Evolutionary conservation across 1,140 invertebrate genomes (phyloP).

Genomic region (Dreissena rostriformis): DNA sequence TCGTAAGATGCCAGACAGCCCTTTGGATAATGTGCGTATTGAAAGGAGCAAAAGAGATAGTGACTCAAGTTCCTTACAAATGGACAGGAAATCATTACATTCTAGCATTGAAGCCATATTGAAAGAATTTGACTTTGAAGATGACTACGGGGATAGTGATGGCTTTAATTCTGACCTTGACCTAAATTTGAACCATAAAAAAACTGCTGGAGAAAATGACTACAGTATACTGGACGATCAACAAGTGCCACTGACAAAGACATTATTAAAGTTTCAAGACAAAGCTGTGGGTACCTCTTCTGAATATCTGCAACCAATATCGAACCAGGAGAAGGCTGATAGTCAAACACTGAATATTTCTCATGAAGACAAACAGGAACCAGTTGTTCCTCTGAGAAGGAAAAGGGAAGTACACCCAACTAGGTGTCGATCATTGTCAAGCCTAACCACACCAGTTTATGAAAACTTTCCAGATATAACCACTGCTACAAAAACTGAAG

Average conservation of each 20-base stretch:
- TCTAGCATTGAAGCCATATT: background rate
- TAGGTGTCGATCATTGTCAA: slow-evolving; percentile 25
- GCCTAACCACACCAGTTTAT: slow-evolving; percentile 34
- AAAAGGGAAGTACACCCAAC: background rate
- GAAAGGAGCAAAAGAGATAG: background rate
- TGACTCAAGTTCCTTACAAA: background rate
- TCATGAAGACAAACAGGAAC: background rate
- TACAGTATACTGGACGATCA: background rate
- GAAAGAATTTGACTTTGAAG: slow-evolving; percentile 7
- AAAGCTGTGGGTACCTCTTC: too few relatives aligned
- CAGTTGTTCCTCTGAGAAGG: background rate
- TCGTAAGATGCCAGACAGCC: background rate
- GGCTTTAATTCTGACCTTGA: background rate
- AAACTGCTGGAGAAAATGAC: background rate
- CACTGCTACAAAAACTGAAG: background rate
- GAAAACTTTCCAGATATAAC: slow-evolving; percentile 1
- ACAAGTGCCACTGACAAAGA: too few relatives aligned
- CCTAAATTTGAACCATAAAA: background rate
- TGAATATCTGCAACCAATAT: too few relatives aligned
- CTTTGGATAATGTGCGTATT: background rate
- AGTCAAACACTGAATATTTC: too few relatives aligned
- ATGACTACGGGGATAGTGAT: background rate
- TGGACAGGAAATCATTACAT: background rate
- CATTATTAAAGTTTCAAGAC: too few relatives aligned
- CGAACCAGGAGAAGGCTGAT: too few relatives aligned